Evolutionary conservation across 2,113 vertebrate genomes (phyloP).

Genomic region (Sphyrna mokarran): DNA sequence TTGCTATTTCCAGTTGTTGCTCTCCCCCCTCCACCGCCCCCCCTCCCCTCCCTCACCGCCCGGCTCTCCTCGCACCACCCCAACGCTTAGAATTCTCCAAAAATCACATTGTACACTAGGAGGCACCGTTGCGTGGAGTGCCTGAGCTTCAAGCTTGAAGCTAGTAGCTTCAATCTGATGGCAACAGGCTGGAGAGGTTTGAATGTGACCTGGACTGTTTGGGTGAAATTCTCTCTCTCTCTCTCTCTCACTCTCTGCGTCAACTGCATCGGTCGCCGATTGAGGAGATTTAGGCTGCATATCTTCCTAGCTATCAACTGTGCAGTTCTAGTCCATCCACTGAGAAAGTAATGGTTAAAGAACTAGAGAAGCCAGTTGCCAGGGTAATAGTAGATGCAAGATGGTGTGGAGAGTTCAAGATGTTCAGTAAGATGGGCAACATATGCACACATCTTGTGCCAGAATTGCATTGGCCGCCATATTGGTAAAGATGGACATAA

Average conservation of each 20-base stretch:
- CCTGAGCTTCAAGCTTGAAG: neutral
- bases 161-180: neutral
- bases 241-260: neutral
- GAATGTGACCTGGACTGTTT: neutral
- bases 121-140: neutral
- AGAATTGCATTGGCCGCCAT: neutral
- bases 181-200: neutral
- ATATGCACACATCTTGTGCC: neutral
- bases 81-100: neutral
- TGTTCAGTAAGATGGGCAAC: neutral
- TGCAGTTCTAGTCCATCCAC: neutral
- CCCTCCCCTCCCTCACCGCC: too few relatives aligned
- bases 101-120: neutral
- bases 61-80: neutral
- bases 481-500: neutral
- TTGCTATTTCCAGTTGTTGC: neutral
- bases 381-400: too few relatives aligned
- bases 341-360: neutral
- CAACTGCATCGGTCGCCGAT: neutral
- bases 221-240: neutral
- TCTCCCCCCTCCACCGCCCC: neutral
- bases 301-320: neutral
- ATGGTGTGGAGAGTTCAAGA: neutral
- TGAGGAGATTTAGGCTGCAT: neutral
- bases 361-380: neutral